Evolutionary conservation across 2,797 vertebrate species (phyloP).

Genomic region (Ambastaia sidthimunki): DNA sequence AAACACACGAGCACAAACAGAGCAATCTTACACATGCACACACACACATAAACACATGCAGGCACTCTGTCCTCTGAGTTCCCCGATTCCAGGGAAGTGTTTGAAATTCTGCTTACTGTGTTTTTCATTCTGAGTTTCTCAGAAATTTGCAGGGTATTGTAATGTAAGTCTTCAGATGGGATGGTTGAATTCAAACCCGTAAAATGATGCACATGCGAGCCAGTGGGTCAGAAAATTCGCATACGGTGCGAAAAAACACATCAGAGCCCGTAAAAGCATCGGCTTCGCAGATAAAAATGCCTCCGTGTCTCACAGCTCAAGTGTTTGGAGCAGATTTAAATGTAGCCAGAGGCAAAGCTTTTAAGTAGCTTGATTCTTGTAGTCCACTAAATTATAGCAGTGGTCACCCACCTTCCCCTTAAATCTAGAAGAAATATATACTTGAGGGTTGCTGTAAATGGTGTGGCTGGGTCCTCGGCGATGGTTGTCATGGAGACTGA

Average conservation of each 20-base stretch:
- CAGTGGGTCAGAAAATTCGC: slow-evolving; percentile 37
- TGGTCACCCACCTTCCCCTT: slow-evolving; percentile 24
- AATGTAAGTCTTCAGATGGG: slow-evolving; percentile 29
- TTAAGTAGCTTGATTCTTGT: slow-evolving; percentile 3
- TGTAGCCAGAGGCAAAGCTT: neutral
- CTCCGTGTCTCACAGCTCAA: neutral
- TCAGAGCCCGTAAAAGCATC: slow-evolving; percentile 5
- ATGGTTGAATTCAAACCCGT: slow-evolving; percentile 13
- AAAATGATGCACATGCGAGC: slow-evolving; percentile 37
- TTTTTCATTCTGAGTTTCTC: slow-evolving; percentile 37
- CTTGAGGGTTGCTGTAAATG: slow-evolving; percentile 38
- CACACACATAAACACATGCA: slow-evolving; percentile 1
- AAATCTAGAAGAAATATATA: slow-evolving; percentile 29
- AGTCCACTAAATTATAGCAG: slow-evolving; percentile 20
- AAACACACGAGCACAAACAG: slow-evolving; percentile 9
- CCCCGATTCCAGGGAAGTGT: slow-evolving; percentile 27
- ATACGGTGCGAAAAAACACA: slow-evolving; percentile 17
- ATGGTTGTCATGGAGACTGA: slow-evolving; percentile 10
- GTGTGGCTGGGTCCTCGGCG: neutral
- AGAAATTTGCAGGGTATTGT: slow-evolving; percentile 41
- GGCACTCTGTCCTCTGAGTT: slow-evolving; percentile 16
- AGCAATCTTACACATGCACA: neutral
- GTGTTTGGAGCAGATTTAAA: slow-evolving; percentile 29
- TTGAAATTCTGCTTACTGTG: slow-evolving; percentile 25
- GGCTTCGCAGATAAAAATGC: slow-evolving; percentile 12